A percentile compares a stretch with the other conserved stretches of the same genome.
These are phyloP conservation scores for Lepidocyrtinus sp. DNA, from an alignment of 2,888 invertebrate species.

Conservation along the genomic window DNA sequence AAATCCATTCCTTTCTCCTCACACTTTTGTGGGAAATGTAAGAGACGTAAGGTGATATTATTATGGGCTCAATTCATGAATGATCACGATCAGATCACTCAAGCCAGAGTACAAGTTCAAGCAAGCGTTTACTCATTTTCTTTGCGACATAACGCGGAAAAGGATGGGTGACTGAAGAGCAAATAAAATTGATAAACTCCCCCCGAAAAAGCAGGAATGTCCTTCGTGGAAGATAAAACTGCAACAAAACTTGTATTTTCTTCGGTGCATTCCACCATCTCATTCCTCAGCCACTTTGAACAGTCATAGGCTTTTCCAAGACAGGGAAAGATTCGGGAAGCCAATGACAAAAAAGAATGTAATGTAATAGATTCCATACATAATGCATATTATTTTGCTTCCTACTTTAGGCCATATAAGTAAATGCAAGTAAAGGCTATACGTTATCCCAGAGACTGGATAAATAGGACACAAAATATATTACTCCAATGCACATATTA, in stretches of 20 bases:
- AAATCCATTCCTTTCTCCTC: background rate
- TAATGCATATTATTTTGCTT: too few relatives aligned
- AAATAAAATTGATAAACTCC: constrained; percentile 47
- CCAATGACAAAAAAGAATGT: too few relatives aligned
- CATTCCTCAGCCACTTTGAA: background rate
- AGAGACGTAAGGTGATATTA: constrained; percentile 24
- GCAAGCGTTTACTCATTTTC: constrained; percentile 10
- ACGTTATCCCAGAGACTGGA: too few relatives aligned
- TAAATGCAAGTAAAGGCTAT: too few relatives aligned
- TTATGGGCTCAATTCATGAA: constrained; percentile 24
- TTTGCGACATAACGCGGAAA: background rate
- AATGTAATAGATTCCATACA: too few relatives aligned
- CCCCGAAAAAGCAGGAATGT: constrained; percentile 5
- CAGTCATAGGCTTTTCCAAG: too few relatives aligned
- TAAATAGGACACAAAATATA: too few relatives aligned
- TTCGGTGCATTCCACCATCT: background rate
- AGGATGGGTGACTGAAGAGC: constrained; percentile 34
- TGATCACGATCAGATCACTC: constrained; percentile 9
- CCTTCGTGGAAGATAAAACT: background rate
- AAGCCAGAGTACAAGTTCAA: background rate
- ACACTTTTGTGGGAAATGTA: background rate
- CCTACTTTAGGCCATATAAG: too few relatives aligned
- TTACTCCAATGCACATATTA: background rate
- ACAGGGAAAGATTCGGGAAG: too few relatives aligned
- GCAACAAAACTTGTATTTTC: background rate